Conservation (phyloP, 2,797 vertebrate genomes). For the Malurus splendens region DNA sequence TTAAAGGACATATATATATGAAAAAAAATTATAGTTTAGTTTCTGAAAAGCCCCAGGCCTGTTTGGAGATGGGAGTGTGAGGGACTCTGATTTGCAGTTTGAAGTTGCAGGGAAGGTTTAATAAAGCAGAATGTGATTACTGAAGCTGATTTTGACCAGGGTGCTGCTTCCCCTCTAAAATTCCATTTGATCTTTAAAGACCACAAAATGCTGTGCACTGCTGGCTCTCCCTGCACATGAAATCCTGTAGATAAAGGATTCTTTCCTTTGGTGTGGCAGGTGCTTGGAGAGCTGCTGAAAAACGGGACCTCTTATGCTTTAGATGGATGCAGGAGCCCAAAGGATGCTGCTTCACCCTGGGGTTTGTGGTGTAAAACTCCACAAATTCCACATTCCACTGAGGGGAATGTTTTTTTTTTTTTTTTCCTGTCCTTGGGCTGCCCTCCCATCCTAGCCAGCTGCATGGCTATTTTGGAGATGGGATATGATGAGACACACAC, state of each 20-base stretch:
- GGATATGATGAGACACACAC: rapidly evolving
- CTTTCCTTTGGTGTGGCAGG: not conserved
- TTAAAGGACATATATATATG: not conserved
- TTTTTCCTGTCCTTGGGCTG: not conserved
- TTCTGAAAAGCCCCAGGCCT: not conserved
- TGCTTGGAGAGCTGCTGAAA: not conserved
- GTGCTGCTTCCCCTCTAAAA: constrained; percentile 2
- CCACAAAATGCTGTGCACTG: not conserved
- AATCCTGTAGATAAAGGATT: not conserved
- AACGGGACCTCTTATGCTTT: not conserved
- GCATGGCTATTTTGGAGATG: not conserved
- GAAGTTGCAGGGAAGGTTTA: constrained; percentile 8
- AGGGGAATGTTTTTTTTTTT: not conserved
- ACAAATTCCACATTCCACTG: no score
- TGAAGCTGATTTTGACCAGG: not conserved
- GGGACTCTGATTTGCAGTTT: not conserved
- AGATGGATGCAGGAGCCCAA: rapidly evolving
- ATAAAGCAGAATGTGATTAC: constrained; percentile 1
- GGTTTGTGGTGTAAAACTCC: not conserved
- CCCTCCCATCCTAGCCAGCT: not conserved
- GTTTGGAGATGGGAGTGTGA: not conserved
- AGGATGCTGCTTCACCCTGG: not conserved
- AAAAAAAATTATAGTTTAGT: not conserved
- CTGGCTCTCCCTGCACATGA: not conserved
- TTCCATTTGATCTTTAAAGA: constrained; percentile 29